These are phyloP conservation scores for Mus minutoides DNA, from an alignment of 2,797 vertebrate genomes.

Conservation along the genomic window DNA sequence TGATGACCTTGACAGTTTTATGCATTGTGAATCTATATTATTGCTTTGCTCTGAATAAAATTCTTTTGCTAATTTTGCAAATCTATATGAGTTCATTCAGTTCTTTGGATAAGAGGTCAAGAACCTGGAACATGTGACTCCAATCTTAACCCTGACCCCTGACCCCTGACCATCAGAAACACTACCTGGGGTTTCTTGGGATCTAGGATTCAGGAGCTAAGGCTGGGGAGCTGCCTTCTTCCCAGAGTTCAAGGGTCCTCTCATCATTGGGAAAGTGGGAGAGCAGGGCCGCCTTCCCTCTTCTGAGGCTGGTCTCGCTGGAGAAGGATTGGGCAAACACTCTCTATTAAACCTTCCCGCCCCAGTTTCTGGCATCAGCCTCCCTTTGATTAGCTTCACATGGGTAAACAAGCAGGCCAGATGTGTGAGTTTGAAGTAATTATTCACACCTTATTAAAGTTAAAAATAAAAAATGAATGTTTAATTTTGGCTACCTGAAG, in stretches of 20 bases:
- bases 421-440: background rate
- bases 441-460: constrained; percentile 19
- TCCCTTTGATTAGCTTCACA: background rate
- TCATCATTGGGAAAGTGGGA: background rate
- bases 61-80: background rate
- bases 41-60: background rate
- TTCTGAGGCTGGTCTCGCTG: background rate
- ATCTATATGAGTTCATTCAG: background rate
- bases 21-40: background rate
- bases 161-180: background rate
- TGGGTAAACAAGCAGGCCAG: background rate
- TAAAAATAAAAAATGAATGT: background rate
- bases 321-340: background rate
- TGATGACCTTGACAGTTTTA: background rate
- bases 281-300: background rate
- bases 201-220: background rate
- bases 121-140: background rate
- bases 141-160: background rate
- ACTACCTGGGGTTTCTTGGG: background rate
- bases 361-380: background rate
- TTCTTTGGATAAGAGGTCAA: background rate
- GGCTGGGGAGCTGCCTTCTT: background rate
- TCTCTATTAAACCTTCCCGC: background rate
- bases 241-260: background rate
- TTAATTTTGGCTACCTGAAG: background rate